phyloP scores from a whole-genome alignment of 2,797 vertebrate species.

The Ispidina picta region DNA sequence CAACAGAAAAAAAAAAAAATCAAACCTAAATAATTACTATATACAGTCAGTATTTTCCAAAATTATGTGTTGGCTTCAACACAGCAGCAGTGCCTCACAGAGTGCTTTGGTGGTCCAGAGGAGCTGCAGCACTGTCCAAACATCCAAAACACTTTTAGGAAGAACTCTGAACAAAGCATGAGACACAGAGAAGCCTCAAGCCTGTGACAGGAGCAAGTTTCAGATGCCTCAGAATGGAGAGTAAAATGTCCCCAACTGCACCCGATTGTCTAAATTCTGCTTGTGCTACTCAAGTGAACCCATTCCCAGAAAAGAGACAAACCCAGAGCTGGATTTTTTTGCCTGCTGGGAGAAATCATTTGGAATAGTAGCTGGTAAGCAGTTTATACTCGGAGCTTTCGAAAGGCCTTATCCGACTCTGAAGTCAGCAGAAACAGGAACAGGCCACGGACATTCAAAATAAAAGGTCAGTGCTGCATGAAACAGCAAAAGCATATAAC shows the following conservation, averaged over 20 bases:
- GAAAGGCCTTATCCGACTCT: not conserved
- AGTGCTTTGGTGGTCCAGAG: not conserved
- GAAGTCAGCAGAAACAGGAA: not conserved
- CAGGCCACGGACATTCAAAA: not conserved
- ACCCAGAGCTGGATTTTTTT: not conserved
- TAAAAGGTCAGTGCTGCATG: not conserved
- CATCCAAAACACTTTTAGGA: not conserved
- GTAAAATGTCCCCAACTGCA: not conserved
- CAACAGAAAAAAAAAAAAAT: not conserved
- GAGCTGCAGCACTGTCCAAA: not conserved
- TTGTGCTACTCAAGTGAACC: not conserved
- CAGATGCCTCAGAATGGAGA: not conserved
- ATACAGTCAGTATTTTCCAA: not conserved
- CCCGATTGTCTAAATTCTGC: not conserved
- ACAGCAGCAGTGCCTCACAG: not conserved
- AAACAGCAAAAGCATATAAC: not conserved
- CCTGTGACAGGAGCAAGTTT: not conserved
- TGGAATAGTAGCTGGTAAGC: not conserved
- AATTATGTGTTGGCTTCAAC: accelerated
- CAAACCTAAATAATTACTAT: not conserved
- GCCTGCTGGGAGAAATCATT: not conserved
- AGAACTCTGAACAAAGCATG: not conserved
- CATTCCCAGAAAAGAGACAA: not conserved
- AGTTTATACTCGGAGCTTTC: not conserved
- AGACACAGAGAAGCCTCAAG: not conserved